Evolutionary conservation across 2,797 vertebrate genomes (phyloP), one percentile per base, ranked within the genome.

Genomic region (Limnodromus scolopaceus): DNA sequence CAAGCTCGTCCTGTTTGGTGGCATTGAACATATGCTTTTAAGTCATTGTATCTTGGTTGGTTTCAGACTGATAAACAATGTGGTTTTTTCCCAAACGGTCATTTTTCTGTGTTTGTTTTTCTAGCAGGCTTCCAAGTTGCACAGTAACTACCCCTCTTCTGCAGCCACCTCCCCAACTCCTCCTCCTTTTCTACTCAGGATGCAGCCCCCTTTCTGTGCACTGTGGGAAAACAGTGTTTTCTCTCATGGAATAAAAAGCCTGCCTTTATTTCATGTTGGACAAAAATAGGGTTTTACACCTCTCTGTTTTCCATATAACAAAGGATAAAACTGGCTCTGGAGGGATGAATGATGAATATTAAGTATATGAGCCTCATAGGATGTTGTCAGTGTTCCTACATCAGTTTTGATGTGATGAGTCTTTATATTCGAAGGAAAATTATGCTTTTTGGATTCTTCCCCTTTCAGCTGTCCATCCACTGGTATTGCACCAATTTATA

Each of bases 51-150:
- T 84, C 66, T 94, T 84, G 51, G 45, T 95, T 60, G 41, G 77
- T 68, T 36, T 84, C 80, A 76, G 90, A 78, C 84, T 88, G 72
- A 95, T 64, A 96, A 89, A 95, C 68, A 87, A 32, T 46, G 69
- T 88, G 76, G 2, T 76, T 96, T 95, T 87, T 87, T 70, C 53
- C 66, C 32, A 68, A 80, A 89, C 34, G 54, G n/a, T 24, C 13
- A 41, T 81, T 95, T 92, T 88, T 82, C 63, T 36, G 18, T 94
- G 55, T 94, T 96, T 93, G 77, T 87, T 95, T 95, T 95, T 43
- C 55, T 82, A 95, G 48, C 45, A 83, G 55, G 20, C 70, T 92
- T 93, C 77, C 41, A 93, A 93, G 66, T 43, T 77, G 60, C 39
- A 36, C 16, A 82, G 66, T 82, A 79, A 87, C 74, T 60, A 16